phyloP scores from a whole-genome alignment of 2,797 vertebrate genomes.

The Halcyon chelicuti region DNA sequence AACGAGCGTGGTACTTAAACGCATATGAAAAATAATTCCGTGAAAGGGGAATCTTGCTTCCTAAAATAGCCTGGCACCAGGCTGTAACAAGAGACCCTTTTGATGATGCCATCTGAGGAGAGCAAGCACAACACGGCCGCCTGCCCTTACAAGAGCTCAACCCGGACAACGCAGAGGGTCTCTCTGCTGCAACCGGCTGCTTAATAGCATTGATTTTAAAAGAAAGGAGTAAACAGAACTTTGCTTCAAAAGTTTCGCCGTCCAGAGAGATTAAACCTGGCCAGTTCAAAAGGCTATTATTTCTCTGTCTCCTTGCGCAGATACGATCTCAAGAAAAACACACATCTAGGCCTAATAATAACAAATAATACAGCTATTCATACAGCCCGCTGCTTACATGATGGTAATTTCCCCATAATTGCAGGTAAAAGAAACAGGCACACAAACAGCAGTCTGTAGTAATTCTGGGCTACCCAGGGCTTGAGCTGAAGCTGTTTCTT shows the following conservation, averaged over 20 bases:
- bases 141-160: not conserved
- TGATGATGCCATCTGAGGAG: conserved; percentile 1
- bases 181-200: not conserved
- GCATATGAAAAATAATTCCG: not conserved
- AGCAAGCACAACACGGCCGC: not conserved
- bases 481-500: conserved; percentile 2
- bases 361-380: conserved; percentile 70
- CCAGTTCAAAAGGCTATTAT: conserved; percentile 40
- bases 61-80: conserved; percentile 11
- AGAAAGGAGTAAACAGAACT: conserved; percentile 34
- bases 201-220: not conserved
- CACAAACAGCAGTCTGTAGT: conserved; percentile 57
- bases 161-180: not conserved
- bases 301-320: conserved; percentile 45
- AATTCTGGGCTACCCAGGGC: not conserved
- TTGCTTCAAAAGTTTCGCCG: conserved; percentile 29
- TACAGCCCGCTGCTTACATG: conserved; percentile 27
- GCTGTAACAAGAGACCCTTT: conserved; percentile 1
- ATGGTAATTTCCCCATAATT: conserved; percentile 58
- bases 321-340: conserved; percentile 70
- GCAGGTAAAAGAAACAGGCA: conserved; percentile 27
- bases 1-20: not conserved
- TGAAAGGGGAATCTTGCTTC: conserved; percentile 28
- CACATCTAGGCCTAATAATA: conserved; percentile 58
- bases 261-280: conserved; percentile 6